Conservation (phyloP, 2,113 vertebrate genomes). For the Phyllopteryx taeniolatus region DNA sequence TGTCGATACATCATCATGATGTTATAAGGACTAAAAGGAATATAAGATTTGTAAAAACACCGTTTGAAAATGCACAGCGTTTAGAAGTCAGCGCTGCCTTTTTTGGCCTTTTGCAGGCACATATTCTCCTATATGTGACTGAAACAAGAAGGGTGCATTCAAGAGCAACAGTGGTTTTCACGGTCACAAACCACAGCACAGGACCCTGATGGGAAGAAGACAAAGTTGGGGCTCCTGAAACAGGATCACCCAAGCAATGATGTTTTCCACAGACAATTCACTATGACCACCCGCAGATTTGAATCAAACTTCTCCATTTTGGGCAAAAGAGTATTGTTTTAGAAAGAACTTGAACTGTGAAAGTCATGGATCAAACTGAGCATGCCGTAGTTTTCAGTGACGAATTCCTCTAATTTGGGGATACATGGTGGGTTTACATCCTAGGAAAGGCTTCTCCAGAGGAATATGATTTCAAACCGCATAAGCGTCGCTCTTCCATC, state of each 20-base stretch:
- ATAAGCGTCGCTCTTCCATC: constrained; percentile 25
- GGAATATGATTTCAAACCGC: constrained; percentile 39
- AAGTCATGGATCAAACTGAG: constrained; percentile 33
- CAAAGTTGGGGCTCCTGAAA: constrained; percentile 22
- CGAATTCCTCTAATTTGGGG: constrained; percentile 30
- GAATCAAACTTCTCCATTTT: constrained; percentile 45
- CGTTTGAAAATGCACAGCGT: not conserved
- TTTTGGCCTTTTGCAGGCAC: constrained; percentile 26
- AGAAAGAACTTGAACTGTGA: constrained; percentile 28
- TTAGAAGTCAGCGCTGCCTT: constrained; percentile 31
- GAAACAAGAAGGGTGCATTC: constrained; percentile 40
- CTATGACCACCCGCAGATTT: constrained; percentile 61
- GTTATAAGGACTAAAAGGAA: not conserved
- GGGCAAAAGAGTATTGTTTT: constrained; percentile 25
- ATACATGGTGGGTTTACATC: constrained; percentile 28
- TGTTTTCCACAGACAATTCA: constrained; percentile 53
- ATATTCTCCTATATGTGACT: constrained; percentile 40
- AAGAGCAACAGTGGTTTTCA: constrained; percentile 54
- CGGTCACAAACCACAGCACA: constrained; percentile 53
- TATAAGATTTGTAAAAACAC: not conserved
- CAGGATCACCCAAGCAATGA: constrained; percentile 49
- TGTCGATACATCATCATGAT: no score
- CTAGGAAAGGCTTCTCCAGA: constrained; percentile 28
- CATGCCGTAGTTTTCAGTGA: constrained; percentile 24
- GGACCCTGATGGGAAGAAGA: constrained; percentile 41